phyloP scores from a whole-genome alignment of 2,113 vertebrate genomes.

The Glaucidium brasilianum region DNA sequence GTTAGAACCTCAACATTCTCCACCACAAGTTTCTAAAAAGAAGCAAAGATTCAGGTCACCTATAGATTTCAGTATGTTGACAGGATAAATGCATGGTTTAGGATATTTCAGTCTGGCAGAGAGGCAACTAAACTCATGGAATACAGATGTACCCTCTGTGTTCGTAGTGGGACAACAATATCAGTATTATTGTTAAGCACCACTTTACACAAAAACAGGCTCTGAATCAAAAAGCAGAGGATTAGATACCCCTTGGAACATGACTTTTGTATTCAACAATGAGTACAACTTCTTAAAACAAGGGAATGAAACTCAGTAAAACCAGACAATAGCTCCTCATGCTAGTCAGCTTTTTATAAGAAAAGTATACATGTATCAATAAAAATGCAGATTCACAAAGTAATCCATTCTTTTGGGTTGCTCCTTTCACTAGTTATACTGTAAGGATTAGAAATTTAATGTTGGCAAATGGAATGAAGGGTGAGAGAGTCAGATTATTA shows the following conservation, averaged over 20 bases:
- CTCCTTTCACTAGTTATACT: not conserved
- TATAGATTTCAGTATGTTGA: not conserved
- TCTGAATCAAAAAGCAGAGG: not conserved
- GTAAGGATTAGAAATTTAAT: not conserved
- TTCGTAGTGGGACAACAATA: not conserved
- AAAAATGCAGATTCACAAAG: not conserved
- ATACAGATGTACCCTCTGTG: conserved; percentile 16
- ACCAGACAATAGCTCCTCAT: not conserved
- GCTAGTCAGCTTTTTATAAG: not conserved
- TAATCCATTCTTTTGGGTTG: not conserved
- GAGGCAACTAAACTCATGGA: conserved; percentile 10
- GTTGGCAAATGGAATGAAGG: not conserved
- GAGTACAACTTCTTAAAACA: not conserved
- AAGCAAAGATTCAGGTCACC: conserved; percentile 44
- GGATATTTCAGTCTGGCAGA: conserved; percentile 29
- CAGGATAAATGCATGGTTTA: not conserved
- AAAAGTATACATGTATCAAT: not conserved
- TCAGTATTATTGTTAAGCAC: not conserved
- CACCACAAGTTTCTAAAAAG: conserved; percentile 92
- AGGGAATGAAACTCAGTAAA: not conserved
- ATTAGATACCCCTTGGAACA: not conserved
- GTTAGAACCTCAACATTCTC: conserved; percentile 97
- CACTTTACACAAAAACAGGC: not conserved
- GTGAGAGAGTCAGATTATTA: not conserved
- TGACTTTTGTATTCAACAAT: not conserved